A percentile compares a stretch with the other conserved stretches of the same genome.
Evolutionary conservation across 1,140 invertebrate genomes (phyloP).

Genomic region (Drosophila dunni): DNA sequence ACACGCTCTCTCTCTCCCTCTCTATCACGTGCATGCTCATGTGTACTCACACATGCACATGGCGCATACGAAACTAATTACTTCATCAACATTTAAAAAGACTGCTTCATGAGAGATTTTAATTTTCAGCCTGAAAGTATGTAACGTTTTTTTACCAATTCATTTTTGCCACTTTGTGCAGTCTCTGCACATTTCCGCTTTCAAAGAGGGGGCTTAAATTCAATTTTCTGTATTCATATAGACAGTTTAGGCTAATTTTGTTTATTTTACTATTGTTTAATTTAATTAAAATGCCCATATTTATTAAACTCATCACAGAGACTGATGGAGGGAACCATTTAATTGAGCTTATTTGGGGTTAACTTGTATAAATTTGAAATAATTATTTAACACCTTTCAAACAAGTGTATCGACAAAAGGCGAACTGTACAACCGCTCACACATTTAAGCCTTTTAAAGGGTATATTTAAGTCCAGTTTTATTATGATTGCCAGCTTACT

Average conservation of each 20-base stretch:
- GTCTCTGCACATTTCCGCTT: not conserved
- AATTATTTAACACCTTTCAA: no score
- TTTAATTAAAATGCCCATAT: not conserved
- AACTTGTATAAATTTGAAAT: no score
- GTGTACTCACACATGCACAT: constrained; percentile 12
- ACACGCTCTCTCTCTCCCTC: not conserved
- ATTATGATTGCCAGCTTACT: constrained; percentile 27
- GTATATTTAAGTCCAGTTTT: constrained; percentile 2
- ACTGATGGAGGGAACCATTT: no score
- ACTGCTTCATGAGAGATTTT: constrained; percentile 47
- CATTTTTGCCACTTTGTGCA: constrained; percentile 2
- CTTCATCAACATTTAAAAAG: constrained; percentile 77
- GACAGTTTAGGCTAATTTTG: not conserved
- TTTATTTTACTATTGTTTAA: not conserved
- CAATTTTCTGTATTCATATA: not conserved
- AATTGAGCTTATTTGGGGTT: no score
- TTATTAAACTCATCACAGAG: no score
- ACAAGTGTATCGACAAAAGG: no score
- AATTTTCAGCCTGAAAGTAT: constrained; percentile 52
- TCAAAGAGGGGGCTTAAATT: not conserved
- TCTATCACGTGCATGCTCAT: no score
- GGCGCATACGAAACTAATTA: constrained; percentile 76
- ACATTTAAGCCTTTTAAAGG: not conserved
- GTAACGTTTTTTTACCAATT: constrained; percentile 36
- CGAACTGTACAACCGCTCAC: not conserved